phyloP scores from a whole-genome alignment of 92 coral and sea anemone species.

The Heliopora coerulea region DNA sequence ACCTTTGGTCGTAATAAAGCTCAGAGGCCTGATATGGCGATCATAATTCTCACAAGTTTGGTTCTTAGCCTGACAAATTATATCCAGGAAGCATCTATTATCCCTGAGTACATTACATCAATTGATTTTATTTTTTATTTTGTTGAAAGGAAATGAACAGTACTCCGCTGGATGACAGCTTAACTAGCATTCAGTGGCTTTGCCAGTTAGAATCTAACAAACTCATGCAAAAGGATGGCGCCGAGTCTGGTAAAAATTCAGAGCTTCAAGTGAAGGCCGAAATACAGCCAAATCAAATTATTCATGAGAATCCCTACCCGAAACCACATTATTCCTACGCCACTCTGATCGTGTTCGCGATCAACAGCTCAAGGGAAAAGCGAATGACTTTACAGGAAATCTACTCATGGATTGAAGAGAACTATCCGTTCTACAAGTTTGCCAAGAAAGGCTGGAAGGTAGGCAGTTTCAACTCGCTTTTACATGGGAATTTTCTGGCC shows the following conservation, averaged over 20 bases:
- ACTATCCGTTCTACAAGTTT: constrained; percentile 77
- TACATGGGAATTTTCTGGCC: too few species aligned
- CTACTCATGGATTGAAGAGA: constrained; percentile 87
- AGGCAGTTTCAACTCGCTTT: too few species aligned
- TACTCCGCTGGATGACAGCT: constrained; percentile 79
- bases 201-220: constrained; percentile 82
- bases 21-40: too few species aligned
- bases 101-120: too few species aligned
- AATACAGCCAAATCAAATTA: constrained; percentile 20
- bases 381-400: constrained; percentile 93
- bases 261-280: constrained; percentile 4
- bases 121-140: neutral
- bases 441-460: constrained; percentile 99
- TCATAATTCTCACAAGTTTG: too few species aligned
- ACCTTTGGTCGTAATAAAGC: too few species aligned
- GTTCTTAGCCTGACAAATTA: too few species aligned
- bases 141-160: neutral
- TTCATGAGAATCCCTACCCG: constrained; percentile 69
- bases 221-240: constrained; percentile 36
- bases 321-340: constrained; percentile 98
- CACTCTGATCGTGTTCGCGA: constrained; percentile 87
- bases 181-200: constrained; percentile 96
- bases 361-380: constrained; percentile 88
- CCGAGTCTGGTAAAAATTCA: neutral
- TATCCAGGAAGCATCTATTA: too few species aligned